Percentiles rank a stretch among this genome's conserved stretches.
phyloP scores from a whole-genome alignment of 2,797 vertebrate genomes.

The Argyrosomus regius region DNA sequence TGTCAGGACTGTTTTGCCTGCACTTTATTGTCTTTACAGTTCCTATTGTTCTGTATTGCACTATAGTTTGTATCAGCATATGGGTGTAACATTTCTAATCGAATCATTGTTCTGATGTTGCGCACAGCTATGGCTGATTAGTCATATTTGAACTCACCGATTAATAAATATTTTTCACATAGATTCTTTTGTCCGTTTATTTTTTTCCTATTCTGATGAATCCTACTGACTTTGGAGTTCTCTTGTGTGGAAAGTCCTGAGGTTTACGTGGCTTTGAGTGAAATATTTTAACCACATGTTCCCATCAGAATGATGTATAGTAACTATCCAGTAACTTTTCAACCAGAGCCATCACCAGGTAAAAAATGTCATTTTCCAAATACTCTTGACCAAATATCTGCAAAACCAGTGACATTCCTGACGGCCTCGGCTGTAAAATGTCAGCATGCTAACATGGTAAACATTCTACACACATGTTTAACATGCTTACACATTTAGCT shows the following conservation, averaged over 20 bases:
- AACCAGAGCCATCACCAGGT: not conserved
- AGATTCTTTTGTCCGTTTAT: not conserved
- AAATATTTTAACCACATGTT: too few relatives aligned
- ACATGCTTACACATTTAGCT: not conserved
- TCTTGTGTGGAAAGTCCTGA: not conserved
- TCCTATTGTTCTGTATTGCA: slow-evolving; percentile 3
- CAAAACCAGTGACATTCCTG: not conserved
- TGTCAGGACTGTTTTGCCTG: slow-evolving; percentile 26
- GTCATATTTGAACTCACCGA: slow-evolving; percentile 14
- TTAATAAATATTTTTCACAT: slow-evolving; percentile 62
- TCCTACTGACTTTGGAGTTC: not conserved
- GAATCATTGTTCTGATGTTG: slow-evolving; percentile 32
- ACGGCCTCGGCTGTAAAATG: not conserved
- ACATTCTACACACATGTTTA: not conserved
- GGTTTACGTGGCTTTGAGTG: too few relatives aligned
- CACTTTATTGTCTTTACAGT: slow-evolving; percentile 44
- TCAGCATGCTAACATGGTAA: not conserved
- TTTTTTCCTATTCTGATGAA: not conserved
- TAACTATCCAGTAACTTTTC: not conserved
- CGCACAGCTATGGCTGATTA: not conserved
- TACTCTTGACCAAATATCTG: not conserved
- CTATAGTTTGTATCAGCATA: slow-evolving; percentile 2
- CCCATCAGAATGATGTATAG: too few relatives aligned
- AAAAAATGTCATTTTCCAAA: not conserved
- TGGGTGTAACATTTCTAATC: slow-evolving; percentile 30